A percentile compares a stretch with the other conserved stretches of the same genome.
phyloP scores from a whole-genome alignment of 2,113 vertebrate species.

The Lipophrys pholis region DNA sequence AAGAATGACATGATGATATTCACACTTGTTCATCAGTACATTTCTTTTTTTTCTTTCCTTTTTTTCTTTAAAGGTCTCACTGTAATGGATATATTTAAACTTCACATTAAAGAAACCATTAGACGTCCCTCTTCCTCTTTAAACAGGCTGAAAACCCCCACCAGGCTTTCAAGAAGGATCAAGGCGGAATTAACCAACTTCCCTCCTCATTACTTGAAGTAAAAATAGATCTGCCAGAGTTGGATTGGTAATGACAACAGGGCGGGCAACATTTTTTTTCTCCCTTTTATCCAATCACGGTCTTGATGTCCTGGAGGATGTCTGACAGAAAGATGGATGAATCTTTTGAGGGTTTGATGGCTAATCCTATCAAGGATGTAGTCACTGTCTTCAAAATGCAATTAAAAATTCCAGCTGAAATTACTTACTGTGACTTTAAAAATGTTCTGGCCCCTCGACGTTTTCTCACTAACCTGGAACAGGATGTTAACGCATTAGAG shows the following conservation, averaged over 20 bases:
- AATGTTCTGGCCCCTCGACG: constrained; percentile 43
- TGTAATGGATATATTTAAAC: constrained; percentile 67
- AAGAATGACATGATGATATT: constrained; percentile 29
- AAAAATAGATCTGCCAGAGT: constrained; percentile 76
- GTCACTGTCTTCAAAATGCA: constrained; percentile 71
- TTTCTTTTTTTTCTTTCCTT: constrained; percentile 10
- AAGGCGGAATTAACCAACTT: constrained; percentile 76
- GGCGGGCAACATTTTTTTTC: constrained; percentile 61
- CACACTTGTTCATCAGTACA: constrained; percentile 43
- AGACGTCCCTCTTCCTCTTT: constrained; percentile 48
- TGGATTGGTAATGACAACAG: constrained; percentile 76
- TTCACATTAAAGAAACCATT: constrained; percentile 71
- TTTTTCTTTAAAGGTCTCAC: constrained; percentile 40
- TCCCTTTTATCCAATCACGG: constrained; percentile 75
- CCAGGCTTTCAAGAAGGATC: constrained; percentile 71
- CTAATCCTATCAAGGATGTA: constrained; percentile 78
- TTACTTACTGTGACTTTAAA: constrained; percentile 64
- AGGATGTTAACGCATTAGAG: constrained; percentile 5
- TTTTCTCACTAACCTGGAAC: constrained; percentile 36
- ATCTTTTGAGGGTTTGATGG: constrained; percentile 74
- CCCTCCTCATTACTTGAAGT: constrained; percentile 74
- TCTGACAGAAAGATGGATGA: constrained; percentile 80
- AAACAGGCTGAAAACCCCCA: constrained; percentile 55
- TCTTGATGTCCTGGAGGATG: constrained; percentile 64
- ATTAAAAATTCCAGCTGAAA: constrained; percentile 73